Conservation (phyloP, 2,888 invertebrate species). For the Catocala sponsa region DNA sequence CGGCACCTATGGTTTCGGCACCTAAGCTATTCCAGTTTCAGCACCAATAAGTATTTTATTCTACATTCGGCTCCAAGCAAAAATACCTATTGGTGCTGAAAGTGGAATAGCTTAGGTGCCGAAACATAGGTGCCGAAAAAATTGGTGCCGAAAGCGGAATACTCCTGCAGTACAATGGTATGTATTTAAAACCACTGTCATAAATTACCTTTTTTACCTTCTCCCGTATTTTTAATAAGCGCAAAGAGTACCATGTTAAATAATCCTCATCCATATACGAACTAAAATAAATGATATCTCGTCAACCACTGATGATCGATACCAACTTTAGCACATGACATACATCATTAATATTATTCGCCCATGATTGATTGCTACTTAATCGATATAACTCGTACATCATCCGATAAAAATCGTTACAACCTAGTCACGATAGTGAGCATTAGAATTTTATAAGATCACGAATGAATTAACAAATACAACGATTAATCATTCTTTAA, state of each 20-base stretch:
- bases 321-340: conserved; percentile 67
- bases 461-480: conserved; percentile 52
- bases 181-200: no score
- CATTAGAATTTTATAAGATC: conserved; percentile 50
- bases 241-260: conserved; percentile 24
- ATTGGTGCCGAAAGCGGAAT: no score
- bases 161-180: no score
- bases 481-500: conserved; percentile 47
- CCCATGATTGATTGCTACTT: conserved; percentile 74
- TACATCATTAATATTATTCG: conserved; percentile 79
- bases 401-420: conserved; percentile 55
- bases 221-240: no score
- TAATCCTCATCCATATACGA: conserved; percentile 42
- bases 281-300: conserved; percentile 53
- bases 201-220: no score
- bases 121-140: no score
- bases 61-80: no score
- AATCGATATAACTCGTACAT: conserved; percentile 64
- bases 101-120: no score
- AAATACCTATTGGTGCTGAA: no score
- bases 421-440: conserved; percentile 59
- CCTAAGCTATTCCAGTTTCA: no score
- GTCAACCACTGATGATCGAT: conserved; percentile 71
- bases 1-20: no score
- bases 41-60: no score